phyloP scores from a whole-genome alignment of 2,888 invertebrate species.

The Augiades crinisus region DNA sequence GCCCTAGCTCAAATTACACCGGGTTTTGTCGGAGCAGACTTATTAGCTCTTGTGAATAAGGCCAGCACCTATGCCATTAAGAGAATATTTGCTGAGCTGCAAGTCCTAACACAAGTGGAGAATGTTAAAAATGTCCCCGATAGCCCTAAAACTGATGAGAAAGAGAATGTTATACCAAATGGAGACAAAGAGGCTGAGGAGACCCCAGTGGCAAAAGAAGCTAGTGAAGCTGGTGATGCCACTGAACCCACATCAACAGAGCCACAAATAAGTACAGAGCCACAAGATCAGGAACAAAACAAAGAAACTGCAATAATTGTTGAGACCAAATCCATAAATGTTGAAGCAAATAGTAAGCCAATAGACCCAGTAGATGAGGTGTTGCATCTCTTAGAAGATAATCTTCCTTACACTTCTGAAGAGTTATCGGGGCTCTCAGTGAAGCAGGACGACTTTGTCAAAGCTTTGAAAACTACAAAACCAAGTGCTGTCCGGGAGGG shows the following conservation, averaged over 20 bases:
- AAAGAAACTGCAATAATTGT: conserved; percentile 32
- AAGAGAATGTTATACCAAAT: conserved; percentile 54
- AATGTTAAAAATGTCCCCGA: conserved; percentile 36
- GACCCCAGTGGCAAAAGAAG: conserved; percentile 36
- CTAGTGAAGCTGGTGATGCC: conserved; percentile 37
- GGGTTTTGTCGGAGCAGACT: conserved; percentile 97
- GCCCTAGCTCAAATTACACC: conserved; percentile 93
- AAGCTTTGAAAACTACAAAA: conserved; percentile 90
- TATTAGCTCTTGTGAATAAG: conserved; percentile 92
- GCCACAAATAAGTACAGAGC: conserved; percentile 27
- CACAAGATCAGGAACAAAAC: conserved; percentile 34
- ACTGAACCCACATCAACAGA: conserved; percentile 29
- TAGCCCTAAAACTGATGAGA: conserved; percentile 39
- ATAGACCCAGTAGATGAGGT: conserved; percentile 73
- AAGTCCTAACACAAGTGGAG: conserved; percentile 32
- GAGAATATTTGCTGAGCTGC: conserved; percentile 67
- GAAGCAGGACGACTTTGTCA: conserved; percentile 87
- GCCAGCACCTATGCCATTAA: conserved; percentile 94
- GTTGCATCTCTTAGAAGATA: conserved; percentile 84
- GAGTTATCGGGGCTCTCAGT: conserved; percentile 85
- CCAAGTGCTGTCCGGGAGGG: conserved; percentile 98
- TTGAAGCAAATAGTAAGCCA: conserved; percentile 32
- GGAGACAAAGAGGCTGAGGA: conserved; percentile 58
- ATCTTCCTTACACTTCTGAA: conserved; percentile 82
- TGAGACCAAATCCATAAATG: conserved; percentile 34